These are phyloP conservation scores for Alaudala cheleensis DNA, from an alignment of 2,113 vertebrate species.

Conservation along the genomic window DNA sequence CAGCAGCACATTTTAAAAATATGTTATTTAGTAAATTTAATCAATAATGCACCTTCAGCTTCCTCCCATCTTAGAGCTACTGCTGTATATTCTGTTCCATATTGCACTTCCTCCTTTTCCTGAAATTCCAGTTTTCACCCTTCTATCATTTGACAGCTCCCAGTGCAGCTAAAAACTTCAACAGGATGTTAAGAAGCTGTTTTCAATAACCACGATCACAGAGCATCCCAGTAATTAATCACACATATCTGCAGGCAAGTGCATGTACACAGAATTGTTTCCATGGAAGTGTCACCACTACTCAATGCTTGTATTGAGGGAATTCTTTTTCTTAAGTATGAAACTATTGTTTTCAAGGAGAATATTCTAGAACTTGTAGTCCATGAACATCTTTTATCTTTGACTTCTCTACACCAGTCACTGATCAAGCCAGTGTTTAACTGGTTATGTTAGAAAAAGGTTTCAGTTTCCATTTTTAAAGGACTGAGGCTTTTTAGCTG, in stretches of 20 bases:
- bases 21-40: background rate
- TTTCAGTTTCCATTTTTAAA: background rate
- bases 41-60: background rate
- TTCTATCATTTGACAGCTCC: background rate
- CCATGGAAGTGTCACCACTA: background rate
- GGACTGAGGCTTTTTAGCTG: background rate
- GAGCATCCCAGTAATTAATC: background rate
- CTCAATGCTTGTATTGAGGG: background rate
- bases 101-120: background rate
- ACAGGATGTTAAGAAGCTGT: background rate
- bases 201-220: background rate
- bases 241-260: background rate
- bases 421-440: background rate
- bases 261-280: background rate
- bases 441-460: background rate
- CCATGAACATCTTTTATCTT: background rate
- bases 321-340: background rate
- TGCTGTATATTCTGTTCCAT: background rate
- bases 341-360: background rate
- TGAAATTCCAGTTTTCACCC: background rate
- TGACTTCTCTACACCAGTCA: background rate
- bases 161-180: background rate
- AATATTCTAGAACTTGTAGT: background rate
- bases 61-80: background rate
- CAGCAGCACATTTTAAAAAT: background rate